Conservation (phyloP, 2,797 vertebrate species). For the Sebastes nivosus region DNA sequence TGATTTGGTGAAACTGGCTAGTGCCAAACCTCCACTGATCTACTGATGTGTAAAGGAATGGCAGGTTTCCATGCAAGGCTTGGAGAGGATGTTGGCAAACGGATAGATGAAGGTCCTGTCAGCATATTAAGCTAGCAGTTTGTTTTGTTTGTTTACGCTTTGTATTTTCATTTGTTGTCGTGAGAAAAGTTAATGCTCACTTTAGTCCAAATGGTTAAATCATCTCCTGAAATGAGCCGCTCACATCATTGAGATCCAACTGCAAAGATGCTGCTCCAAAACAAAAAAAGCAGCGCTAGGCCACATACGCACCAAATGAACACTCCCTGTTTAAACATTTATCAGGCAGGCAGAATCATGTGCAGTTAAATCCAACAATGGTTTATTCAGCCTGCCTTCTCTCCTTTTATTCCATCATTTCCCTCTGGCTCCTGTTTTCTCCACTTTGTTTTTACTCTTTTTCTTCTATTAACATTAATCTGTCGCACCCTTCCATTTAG, state of each 20-base stretch:
- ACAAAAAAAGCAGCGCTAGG: slow-evolving; percentile 9
- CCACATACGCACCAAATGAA: slow-evolving; percentile 22
- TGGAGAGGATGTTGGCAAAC: background rate
- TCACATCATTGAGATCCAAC: slow-evolving; percentile 1
- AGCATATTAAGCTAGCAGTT: background rate
- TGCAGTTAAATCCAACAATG: slow-evolving; percentile 28
- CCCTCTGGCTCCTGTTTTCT: background rate
- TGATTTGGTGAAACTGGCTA: background rate
- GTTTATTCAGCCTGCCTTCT: slow-evolving; percentile 1
- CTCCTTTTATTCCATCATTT: background rate
- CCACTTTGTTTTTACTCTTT: background rate
- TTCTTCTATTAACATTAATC: background rate
- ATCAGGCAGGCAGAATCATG: slow-evolving; percentile 43
- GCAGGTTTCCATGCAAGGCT: background rate
- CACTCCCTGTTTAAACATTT: slow-evolving; percentile 61
- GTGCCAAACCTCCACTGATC: background rate
- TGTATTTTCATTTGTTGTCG: background rate
- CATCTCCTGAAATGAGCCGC: background rate
- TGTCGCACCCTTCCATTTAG: background rate
- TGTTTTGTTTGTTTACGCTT: background rate
- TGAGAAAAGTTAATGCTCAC: background rate
- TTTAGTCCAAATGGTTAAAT: background rate
- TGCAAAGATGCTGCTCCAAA: slow-evolving; percentile 42
- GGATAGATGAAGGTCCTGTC: background rate
- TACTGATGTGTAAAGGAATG: background rate